Evolutionary conservation across 1,140 invertebrate species (phyloP).

Genomic region (Lanistes nyassanus): DNA sequence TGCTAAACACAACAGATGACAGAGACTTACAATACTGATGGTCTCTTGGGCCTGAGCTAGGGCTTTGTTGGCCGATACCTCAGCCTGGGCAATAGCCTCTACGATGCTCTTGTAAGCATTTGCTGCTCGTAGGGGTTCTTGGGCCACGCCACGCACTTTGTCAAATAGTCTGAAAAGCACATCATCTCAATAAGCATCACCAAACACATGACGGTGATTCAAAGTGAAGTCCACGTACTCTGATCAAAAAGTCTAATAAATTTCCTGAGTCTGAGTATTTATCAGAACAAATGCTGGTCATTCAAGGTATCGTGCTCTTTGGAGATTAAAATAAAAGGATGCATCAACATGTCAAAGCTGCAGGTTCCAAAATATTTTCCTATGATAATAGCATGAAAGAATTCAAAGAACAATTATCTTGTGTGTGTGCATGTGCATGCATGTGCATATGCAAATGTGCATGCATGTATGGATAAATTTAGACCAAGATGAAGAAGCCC

Average conservation of each 20-base stretch:
- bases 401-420: too few relatives aligned
- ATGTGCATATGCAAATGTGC: too few relatives aligned
- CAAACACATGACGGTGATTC: too few relatives aligned
- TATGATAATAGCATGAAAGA: too few relatives aligned
- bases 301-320: neutral
- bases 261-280: too few relatives aligned
- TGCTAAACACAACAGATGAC: neutral
- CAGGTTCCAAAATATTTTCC: neutral
- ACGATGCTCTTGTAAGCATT: constrained; percentile 85
- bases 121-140: constrained; percentile 80
- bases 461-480: too few relatives aligned
- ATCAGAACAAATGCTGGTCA: too few relatives aligned
- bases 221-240: too few relatives aligned
- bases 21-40: constrained; percentile 38
- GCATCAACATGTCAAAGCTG: neutral
- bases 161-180: constrained; percentile 73
- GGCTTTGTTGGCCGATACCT: constrained; percentile 75
- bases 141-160: constrained; percentile 75
- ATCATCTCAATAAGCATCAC: too few relatives aligned
- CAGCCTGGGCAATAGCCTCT: constrained; percentile 74
- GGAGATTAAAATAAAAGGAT: neutral
- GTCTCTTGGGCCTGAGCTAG: constrained; percentile 72
- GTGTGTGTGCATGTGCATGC: too few relatives aligned
- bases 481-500: too few relatives aligned
- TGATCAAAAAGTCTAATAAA: too few relatives aligned